Percentiles rank a stretch among this genome's conserved stretches.
These are phyloP conservation scores for Leucoraja erinaceus DNA, from an alignment of 2,113 vertebrate genomes.

Conservation along the genomic window DNA sequence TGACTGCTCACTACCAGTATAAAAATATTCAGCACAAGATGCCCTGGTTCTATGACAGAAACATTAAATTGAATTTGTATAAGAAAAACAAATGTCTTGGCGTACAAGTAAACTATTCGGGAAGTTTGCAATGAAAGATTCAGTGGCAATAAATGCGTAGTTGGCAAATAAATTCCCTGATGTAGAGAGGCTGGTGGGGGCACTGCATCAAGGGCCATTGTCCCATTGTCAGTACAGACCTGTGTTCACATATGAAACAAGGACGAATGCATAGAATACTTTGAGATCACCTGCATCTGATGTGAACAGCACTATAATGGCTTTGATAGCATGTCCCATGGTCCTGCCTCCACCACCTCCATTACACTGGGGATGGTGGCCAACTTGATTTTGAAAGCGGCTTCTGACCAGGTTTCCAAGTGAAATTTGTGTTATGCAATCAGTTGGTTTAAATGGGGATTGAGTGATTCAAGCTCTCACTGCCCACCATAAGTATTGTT, in stretches of 20 bases:
- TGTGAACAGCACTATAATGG: not conserved
- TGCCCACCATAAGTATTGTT: too few relatives aligned
- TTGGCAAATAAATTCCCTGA: not conserved
- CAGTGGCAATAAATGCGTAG: not conserved
- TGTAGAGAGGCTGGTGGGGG: not conserved
- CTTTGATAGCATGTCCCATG: too few relatives aligned
- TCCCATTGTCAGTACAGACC: not conserved
- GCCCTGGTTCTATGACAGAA: not conserved
- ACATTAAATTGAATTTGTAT: not conserved
- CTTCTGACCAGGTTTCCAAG: not conserved
- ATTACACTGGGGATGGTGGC: not conserved
- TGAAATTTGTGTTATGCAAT: not conserved
- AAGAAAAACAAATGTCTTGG: not conserved
- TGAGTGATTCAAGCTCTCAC: not conserved
- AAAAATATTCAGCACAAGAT: not conserved
- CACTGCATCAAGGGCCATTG: not conserved
- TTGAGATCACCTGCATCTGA: not conserved
- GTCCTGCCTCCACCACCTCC: not conserved
- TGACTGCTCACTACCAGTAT: not conserved
- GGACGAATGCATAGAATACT: not conserved
- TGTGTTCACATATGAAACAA: too few relatives aligned
- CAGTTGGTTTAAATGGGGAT: not conserved
- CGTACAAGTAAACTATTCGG: not conserved
- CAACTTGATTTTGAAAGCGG: not conserved
- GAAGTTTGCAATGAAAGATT: not conserved